Evolutionary conservation across 2,797 vertebrate genomes (phyloP), one percentile per base, ranked within the genome.

Genomic region (Benthosema pterotum): DNA sequence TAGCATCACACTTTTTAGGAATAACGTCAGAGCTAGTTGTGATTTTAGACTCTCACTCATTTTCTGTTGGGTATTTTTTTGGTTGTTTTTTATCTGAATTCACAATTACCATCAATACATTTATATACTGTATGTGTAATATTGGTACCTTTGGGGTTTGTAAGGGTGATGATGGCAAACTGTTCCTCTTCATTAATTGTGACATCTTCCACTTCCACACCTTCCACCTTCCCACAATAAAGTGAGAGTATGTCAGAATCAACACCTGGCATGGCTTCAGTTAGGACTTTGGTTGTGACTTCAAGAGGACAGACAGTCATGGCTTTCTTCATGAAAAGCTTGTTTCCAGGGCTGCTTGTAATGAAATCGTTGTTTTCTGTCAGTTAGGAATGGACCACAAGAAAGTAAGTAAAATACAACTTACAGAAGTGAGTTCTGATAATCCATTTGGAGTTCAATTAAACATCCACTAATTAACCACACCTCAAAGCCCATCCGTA

Each of bases 111-210:
- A 22, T 22, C 19, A 2, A 22, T 22, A 4, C 19, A 22, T 22
- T 22, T 22, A 4, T 32, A 32, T 6, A n/a, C n/a, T n/a, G n/a
- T n/a, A 1, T 32, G 32, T 32, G 32, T 32, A 32, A 8, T 32
- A 32, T 32, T 32, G 6, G 32, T 8, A 94, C 92, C 91, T 86
- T 49, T 47, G 7, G 14, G 48, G 42, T 80, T 69, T 70, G 51
- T 62, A 74, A 93, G 92, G 18, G 76, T 89, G 70, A 94, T 71
- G 60, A 92, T 48, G 13, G 80, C 85, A 19, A 81, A 82, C 2
- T 89, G 61, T 2, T 90, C 80, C 0, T 3, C 71, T 69, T 87
- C 69, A 61, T 80, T 57, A 0, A 75, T 9, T 9, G 4, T 8
- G 0, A 86, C 19, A 15, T 79, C 47, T 63, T 85, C 82, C 22